Conservation (phyloP, 1,140 invertebrate genomes). For the Aphelinus certus region DNA sequence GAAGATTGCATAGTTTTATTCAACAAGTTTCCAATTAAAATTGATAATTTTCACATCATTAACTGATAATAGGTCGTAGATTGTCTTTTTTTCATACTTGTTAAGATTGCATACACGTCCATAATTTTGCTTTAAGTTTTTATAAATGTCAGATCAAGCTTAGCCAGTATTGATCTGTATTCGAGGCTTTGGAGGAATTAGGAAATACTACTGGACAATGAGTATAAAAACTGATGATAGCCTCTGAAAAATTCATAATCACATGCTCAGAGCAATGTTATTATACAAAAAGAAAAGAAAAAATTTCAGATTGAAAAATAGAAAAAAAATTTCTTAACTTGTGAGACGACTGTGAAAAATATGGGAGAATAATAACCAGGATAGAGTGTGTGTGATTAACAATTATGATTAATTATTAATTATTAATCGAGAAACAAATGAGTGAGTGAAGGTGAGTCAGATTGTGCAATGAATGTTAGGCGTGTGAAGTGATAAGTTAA, state of each 20-base stretch:
- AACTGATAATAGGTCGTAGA: conserved; percentile 13
- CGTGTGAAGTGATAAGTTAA: conserved; percentile 47
- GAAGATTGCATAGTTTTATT: no score
- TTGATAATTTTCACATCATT: conserved; percentile 16
- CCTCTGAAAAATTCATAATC: conserved; percentile 38
- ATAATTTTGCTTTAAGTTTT: conserved; percentile 31
- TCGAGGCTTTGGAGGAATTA: conserved; percentile 11
- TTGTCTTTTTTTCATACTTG: conserved; percentile 10
- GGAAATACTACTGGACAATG: conserved; percentile 5
- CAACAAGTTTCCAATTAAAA: no score
- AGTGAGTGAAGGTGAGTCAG: conserved; percentile 39
- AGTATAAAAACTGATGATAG: conserved; percentile 21
- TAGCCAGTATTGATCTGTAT: conserved; percentile 19
- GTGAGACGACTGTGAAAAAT: conserved; percentile 42
- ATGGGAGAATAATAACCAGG: conserved; percentile 42
- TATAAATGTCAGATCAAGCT: conserved; percentile 24
- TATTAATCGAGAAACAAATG: conserved; percentile 41
- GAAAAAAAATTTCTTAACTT: conserved; percentile 42
- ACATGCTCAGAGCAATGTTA: conserved; percentile 43
- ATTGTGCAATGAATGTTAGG: conserved; percentile 47
- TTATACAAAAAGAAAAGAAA: conserved; percentile 38
- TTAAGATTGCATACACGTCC: conserved; percentile 37
- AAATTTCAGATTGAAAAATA: neutral
- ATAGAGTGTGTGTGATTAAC: conserved; percentile 48
- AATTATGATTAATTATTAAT: conserved; percentile 42